A percentile compares a stretch with the other conserved stretches of the same genome.
phyloP scores from a whole-genome alignment of 2,113 vertebrate genomes.

The Pelusios castaneus region DNA sequence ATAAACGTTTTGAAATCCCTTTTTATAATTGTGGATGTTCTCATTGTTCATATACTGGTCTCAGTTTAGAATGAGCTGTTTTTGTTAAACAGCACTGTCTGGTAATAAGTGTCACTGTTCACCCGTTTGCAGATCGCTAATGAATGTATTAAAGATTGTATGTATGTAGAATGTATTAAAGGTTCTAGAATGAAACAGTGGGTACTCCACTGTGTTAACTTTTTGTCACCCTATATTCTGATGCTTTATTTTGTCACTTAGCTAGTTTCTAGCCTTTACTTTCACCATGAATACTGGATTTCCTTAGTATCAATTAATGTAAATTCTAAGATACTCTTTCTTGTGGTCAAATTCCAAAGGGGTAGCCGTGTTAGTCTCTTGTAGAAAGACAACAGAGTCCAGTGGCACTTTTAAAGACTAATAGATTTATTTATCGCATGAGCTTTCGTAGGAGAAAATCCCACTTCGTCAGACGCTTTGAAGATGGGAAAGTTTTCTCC shows the following conservation, averaged over 20 bases:
- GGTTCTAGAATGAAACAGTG: background rate
- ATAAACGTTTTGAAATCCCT: background rate
- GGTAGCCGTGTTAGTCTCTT: no score
- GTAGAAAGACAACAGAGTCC: no score
- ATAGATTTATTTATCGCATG: no score
- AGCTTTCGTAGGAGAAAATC: no score
- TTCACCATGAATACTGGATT: background rate
- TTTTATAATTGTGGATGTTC: background rate
- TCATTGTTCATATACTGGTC: no score
- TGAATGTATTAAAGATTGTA: background rate
- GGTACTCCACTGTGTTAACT: background rate
- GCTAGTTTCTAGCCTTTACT: background rate
- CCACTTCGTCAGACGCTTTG: no score
- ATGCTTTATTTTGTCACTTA: background rate
- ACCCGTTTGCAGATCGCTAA: background rate
- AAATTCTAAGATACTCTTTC: background rate
- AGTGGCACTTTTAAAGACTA: no score
- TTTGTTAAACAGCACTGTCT: no score
- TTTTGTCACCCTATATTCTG: fast-evolving
- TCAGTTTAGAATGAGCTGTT: no score
- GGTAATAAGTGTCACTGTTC: background rate
- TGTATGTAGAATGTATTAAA: no score
- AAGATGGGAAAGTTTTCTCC: no score
- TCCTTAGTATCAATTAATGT: background rate
- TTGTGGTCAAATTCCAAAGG: no score